These are phyloP conservation scores for Eulemur albifrons DNA, from an alignment of 2,797 vertebrate species.

Conservation along the genomic window DNA sequence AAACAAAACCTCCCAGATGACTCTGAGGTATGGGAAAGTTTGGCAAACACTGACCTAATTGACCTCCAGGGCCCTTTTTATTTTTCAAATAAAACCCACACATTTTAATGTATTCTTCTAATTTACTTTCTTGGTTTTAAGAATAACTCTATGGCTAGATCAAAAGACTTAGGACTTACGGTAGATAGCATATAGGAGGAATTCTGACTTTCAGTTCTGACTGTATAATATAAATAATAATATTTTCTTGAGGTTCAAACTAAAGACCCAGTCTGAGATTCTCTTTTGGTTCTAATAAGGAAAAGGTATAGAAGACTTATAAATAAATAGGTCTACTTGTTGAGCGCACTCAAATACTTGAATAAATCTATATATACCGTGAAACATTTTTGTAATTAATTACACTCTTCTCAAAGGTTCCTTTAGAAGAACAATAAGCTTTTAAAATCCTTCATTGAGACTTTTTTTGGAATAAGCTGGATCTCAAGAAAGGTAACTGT, in stretches of 20 bases:
- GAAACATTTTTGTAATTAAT: background rate
- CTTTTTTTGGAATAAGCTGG: background rate
- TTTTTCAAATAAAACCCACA: background rate
- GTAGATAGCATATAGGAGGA: background rate
- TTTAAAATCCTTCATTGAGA: background rate
- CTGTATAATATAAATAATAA: background rate
- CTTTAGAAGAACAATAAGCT: background rate
- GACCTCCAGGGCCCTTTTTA: conserved; percentile 26
- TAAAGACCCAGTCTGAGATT: background rate
- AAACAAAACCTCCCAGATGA: background rate
- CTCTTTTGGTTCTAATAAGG: background rate
- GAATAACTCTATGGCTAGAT: background rate
- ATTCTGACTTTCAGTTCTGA: background rate
- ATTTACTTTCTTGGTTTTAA: background rate
- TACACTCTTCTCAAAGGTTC: background rate
- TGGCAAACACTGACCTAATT: conserved; percentile 48
- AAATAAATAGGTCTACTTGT: background rate
- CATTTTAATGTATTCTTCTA: background rate
- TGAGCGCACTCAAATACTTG: background rate
- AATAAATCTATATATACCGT: background rate
- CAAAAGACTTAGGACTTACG: background rate
- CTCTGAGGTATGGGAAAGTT: background rate
- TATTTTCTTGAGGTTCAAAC: background rate
- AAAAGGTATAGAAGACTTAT: background rate
- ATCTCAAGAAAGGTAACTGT: background rate